phyloP scores from a whole-genome alignment of 1,140 invertebrate genomes.

The Sarcophaga bullata region DNA sequence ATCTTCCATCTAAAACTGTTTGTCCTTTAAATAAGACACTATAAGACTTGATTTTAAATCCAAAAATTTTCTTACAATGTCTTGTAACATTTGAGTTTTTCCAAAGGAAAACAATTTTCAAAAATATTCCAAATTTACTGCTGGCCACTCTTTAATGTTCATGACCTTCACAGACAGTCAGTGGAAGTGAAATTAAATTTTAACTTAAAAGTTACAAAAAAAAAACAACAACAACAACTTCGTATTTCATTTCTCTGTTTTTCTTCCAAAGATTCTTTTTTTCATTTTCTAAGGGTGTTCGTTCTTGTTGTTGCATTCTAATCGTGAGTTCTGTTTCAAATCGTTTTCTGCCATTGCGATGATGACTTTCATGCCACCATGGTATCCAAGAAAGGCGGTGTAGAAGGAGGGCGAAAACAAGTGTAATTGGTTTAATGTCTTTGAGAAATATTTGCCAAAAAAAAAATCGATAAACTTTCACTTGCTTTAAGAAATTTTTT shows the following conservation, averaged over 20 bases:
- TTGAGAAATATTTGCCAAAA: neutral
- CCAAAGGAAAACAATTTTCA: neutral
- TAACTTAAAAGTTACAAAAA: neutral
- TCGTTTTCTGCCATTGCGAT: neutral
- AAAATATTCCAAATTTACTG: no score
- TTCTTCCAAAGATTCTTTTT: no score
- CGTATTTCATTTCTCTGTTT: no score
- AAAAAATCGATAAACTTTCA: no score
- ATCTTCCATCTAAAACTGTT: no score
- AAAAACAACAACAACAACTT: neutral
- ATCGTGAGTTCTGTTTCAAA: neutral
- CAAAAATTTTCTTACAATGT: neutral
- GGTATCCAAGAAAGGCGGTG: neutral
- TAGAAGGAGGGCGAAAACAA: neutral
- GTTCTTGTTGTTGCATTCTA: neutral
- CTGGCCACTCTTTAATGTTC: neutral
- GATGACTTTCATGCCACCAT: neutral
- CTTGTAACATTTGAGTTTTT: neutral
- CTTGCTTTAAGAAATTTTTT: no score
- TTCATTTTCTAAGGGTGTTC: neutral
- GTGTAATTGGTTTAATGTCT: conserved; percentile 5
- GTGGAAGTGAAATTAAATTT: conserved; percentile 1
- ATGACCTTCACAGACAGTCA: neutral
- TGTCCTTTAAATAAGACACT: neutral
- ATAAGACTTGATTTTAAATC: neutral